Conservation (phyloP, 64 coral and sea anemone species). For the Pocillopora verrucosa region DNA sequence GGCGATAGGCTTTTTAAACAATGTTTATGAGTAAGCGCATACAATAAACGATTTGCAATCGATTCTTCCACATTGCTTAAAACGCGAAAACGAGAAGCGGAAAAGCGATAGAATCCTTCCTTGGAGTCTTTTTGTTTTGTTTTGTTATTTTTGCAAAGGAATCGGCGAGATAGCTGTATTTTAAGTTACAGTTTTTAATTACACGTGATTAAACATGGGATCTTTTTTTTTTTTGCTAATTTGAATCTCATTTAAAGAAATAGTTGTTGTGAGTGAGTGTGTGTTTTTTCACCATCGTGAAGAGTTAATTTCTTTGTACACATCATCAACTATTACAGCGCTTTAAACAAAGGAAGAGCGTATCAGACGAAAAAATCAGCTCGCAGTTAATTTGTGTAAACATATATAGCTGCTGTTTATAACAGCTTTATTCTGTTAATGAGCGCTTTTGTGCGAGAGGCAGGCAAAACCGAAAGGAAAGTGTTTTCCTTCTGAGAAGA, state of each 20-base stretch:
- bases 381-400: slow-evolving; percentile 3
- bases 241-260: slow-evolving; percentile 9
- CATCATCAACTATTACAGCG: neutral
- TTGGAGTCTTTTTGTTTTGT: neutral
- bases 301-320: neutral
- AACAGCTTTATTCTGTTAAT: neutral
- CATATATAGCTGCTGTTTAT: neutral
- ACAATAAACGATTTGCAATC: neutral
- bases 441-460: neutral
- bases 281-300: neutral
- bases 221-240: slow-evolving; percentile 20
- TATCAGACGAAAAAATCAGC: neutral
- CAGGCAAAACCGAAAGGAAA: neutral
- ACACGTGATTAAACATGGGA: slow-evolving; percentile 40
- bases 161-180: neutral
- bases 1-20: slow-evolving; percentile 28
- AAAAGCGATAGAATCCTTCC: neutral
- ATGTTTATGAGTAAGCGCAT: slow-evolving; percentile 1
- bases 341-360: neutral
- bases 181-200: slow-evolving; percentile 26
- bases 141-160: neutral
- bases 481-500: neutral
- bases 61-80: neutral
- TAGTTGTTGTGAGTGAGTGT: slow-evolving; percentile 5
- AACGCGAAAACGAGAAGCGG: too few relatives aligned